Base-by-base conservation (phyloP, 2,113 vertebrate genomes). In the Sterna hirundo region DNA sequence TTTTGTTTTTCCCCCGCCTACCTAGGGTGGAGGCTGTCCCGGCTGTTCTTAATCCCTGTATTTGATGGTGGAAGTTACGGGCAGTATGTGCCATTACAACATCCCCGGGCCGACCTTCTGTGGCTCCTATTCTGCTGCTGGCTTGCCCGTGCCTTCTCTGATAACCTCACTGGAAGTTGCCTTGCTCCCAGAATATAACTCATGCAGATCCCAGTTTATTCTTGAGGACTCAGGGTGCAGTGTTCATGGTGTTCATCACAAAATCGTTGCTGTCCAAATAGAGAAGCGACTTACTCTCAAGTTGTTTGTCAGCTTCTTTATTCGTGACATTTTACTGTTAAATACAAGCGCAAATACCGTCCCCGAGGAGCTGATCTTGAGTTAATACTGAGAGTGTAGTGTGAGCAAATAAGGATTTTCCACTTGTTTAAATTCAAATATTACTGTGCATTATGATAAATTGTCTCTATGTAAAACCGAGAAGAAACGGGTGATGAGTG, bases 351-450 rank as follows among this genome's bases (percentile, higher is more conserved):
- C 23, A 90, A 75, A 92, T 27, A 46, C 61, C 64, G n/a, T 64
- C 65, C 54, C 55, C 21, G 85, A 95, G 26, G 47, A 95, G 30
- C 25, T 44, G 83, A 86, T 93, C 84, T 85, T 72, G 78, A 75
- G 61, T 84, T 94, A 88, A 74, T 83, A 52, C 77, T 86, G 66
- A 84, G 69, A 47, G 15, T 61, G 42, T 38, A 78, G 46, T 49
- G 47, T 93, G 80, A 86, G 49, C 52, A 92, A 94, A 65, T 80
- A 86, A 76, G 74, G 69, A 92, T 94, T 95, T 94, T 83, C 64
- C 52, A 75, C 19, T 92, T 88, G 46, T 80, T 93, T 58, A 83
- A 58, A 86, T 83, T 86, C 66, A 94, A 72, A 52, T 80, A 80
- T 52, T 76, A 58, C 44, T 96, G 72, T 21, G 5, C 74, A 26